A percentile compares a stretch with the other conserved stretches of the same genome.
Evolutionary conservation across 64 coral and sea anemone genomes (phyloP).

Genomic region (Hydrozoanthus tunicans): DNA sequence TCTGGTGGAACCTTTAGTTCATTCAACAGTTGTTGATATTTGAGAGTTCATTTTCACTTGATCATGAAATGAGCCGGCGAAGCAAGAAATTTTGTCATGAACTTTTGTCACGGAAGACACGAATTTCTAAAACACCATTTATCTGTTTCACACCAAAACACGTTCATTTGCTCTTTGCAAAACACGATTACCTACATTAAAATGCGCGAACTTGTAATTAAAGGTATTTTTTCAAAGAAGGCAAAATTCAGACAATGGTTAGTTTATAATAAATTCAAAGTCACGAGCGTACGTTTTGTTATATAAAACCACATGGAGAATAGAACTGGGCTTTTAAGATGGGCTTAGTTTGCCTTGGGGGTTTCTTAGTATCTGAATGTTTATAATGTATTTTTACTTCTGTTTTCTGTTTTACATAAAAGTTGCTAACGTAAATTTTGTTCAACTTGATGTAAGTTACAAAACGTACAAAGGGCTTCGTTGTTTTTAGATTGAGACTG

Average conservation of each 20-base stretch:
- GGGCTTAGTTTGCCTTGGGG: background rate
- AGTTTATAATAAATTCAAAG: background rate
- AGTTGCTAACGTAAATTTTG: background rate
- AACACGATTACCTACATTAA: background rate
- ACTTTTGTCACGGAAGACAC: background rate
- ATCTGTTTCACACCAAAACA: constrained; percentile 8
- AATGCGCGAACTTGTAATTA: background rate
- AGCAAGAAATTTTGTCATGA: background rate
- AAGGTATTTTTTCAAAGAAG: background rate
- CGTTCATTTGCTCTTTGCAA: background rate
- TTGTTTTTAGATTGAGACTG: too few species aligned
- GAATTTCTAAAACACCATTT: background rate
- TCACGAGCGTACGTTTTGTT: background rate
- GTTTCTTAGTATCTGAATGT: too few species aligned
- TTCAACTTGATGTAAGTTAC: background rate
- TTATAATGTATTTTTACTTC: too few species aligned
- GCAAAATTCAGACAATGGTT: background rate
- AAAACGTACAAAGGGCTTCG: too few species aligned
- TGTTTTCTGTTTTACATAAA: too few species aligned
- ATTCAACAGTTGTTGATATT: too few species aligned
- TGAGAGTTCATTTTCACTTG: too few species aligned
- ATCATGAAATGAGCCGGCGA: background rate
- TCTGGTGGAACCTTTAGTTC: too few species aligned
- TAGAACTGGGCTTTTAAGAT: too few species aligned
- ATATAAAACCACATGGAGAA: background rate